These are phyloP conservation scores for Leptestheria dahalacensis DNA, from an alignment of 1,140 invertebrate species.

Conservation along the genomic window DNA sequence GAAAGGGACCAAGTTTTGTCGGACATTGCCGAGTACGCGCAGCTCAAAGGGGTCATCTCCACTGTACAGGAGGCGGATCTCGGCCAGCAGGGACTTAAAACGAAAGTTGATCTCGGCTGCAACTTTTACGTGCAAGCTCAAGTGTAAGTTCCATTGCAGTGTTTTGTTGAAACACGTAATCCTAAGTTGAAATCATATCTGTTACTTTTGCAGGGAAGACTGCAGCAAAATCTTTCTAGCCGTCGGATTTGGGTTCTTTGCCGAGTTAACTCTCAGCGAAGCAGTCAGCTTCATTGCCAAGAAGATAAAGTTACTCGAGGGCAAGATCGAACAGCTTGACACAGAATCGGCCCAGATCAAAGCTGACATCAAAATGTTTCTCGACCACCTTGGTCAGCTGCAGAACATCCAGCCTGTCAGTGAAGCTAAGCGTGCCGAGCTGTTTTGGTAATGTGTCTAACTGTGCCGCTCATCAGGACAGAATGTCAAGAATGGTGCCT, in stretches of 20 bases:
- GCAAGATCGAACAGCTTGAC: slow-evolving; percentile 41
- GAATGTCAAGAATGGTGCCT: background rate
- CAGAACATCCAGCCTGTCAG: slow-evolving; percentile 24
- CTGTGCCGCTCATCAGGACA: background rate
- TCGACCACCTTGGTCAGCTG: slow-evolving; percentile 45
- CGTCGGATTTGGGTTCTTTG: slow-evolving; percentile 54
- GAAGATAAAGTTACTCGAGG: slow-evolving; percentile 45
- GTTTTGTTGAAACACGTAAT: background rate
- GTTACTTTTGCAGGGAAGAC: slow-evolving; percentile 32
- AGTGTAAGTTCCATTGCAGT: slow-evolving; percentile 27
- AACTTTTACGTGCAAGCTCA: slow-evolving; percentile 56
- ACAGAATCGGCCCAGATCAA: slow-evolving; percentile 51
- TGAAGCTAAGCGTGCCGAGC: background rate
- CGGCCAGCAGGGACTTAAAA: slow-evolving; percentile 38
- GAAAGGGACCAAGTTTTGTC: background rate
- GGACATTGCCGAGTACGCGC: background rate
- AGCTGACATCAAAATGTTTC: slow-evolving; percentile 61
- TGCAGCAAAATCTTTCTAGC: slow-evolving; percentile 50
- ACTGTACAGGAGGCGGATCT: background rate
- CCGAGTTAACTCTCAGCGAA: slow-evolving; percentile 55
- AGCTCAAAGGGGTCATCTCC: background rate
- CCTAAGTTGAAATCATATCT: background rate
- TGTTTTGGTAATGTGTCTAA: background rate
- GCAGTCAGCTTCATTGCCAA: slow-evolving; percentile 51
- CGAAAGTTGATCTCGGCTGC: slow-evolving; percentile 59